Evolutionary conservation across 2,888 invertebrate genomes (phyloP), one percentile per base, ranked within the genome.

Genomic region (Polymixis lichenea): DNA sequence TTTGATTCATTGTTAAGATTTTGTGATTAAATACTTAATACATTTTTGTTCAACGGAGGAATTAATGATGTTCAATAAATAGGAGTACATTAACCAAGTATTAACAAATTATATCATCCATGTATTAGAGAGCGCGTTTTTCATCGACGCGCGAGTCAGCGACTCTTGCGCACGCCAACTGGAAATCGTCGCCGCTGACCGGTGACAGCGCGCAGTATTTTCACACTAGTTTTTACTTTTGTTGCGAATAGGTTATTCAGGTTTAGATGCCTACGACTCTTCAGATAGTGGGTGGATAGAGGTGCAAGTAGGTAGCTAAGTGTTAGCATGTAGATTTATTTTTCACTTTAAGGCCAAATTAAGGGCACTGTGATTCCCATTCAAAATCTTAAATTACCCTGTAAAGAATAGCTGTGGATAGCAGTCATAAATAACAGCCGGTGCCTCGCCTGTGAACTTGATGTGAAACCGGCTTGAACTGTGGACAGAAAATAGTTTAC

Each of bases 161-260:
- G 92, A 92, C 93, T 91, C 89, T 72, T 86, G 90, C 86, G 89
- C 93, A 93, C 93, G 93, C 93, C 76, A 78, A 93, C 74, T 86
- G 87, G 83, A 87, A 88, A 88, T 85, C 78, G 81, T 84, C 84
- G 86, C 83, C 87, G 80, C 79, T 88, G 87, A 89, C 85, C 88
- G 86, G 82, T 85, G 83, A 86, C 88, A 82, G 73, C 80, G 53
- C 67, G 74, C 60, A 77, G 75, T 71, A 76, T 83, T 84, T 84
- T 84, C 84, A 81, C 81, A 84, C 81, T 84, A 77, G 84, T 81
- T 83, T 80, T 81, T 84, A 83, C 83, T 84, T 83, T 83, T 77
- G 77, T 81, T 84, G 77, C 56, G 75, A 68, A 74, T 74, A 73
- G 22, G 70, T 49, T 61, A 65, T 65, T 67, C 69, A 70, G 61